Base-by-base conservation (phyloP, 2,888 invertebrate species). In the Agapostemon virescens region DNA sequence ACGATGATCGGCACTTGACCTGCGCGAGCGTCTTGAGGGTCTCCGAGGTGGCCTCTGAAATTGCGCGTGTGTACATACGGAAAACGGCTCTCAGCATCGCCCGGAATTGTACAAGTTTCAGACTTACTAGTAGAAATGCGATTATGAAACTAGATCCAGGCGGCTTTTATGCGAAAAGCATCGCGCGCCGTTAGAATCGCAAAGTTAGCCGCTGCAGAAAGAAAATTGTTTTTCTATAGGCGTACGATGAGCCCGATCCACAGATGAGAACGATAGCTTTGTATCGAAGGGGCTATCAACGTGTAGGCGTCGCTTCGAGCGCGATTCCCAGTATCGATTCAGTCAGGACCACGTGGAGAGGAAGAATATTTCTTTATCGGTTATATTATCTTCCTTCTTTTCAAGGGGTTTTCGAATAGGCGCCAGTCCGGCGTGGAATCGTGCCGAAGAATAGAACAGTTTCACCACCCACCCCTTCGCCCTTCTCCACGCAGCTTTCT, bases 301-400 rank as follows among this genome's bases (percentile, higher is more conserved):
- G 73, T 79, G 73, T 83, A 86, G 87, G 85, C 86, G 88, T 88
- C 85, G 86, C 82, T 86, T 83, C 85, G 79, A 77, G 81, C 83
- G 72, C 81, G 74, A 83, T 86, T 80, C 82, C 30, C 83, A 83
- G 84, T 88, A 89, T 88, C 89, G 88, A 89, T 86, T 86, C 84
- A 77, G 71, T 77, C 84, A 38, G 84, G 42, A 77, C 61, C 84
- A 80, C 82, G 70, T 69, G 71, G 73, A 71, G 70, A 74, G 52
- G 33, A 77, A 80, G 83, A 77, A 81, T 81, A 83, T 81, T 83
- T 78, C 66, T 74, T 74, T 74, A 71, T 77, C 79, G 63, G 42
- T 80, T 82, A 74, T 77, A 77, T 81, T 77, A 66, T 69, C 81
- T 64, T 30, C 55, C 38, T 69, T 52, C 69, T 72, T 69, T 79